Conservation (phyloP, 2,888 invertebrate species). For the Apeira syringaria region DNA sequence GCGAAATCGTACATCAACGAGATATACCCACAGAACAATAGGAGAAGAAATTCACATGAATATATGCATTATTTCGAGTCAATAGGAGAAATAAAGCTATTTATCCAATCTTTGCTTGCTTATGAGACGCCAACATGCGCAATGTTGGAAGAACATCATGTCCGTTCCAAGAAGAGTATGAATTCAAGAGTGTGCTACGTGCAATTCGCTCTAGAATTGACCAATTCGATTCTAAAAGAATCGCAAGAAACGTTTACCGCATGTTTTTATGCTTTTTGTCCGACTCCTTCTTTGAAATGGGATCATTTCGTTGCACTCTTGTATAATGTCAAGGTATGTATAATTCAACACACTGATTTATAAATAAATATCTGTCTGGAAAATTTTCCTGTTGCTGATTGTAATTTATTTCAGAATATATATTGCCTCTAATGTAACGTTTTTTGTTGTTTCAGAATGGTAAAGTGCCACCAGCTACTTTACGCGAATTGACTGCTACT, state of each 20-base stretch:
- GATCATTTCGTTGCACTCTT: conserved; percentile 93
- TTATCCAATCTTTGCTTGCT: conserved; percentile 92
- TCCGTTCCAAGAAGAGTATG: conserved; percentile 64
- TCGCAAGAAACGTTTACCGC: conserved; percentile 95
- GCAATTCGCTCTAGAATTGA: conserved; percentile 84
- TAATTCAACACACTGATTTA: not conserved
- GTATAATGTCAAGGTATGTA: conserved; percentile 85
- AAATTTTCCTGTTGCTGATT: too few species aligned
- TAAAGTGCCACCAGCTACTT: conserved; percentile 49
- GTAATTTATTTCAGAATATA: too few species aligned
- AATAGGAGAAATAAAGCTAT: conserved; percentile 92
- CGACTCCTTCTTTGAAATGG: conserved; percentile 96
- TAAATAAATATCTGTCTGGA: too few species aligned
- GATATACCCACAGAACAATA: conserved; percentile 91
- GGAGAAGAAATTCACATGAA: conserved; percentile 79
- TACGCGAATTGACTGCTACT: conserved; percentile 84
- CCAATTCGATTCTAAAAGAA: conserved; percentile 91
- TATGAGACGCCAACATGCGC: conserved; percentile 81
- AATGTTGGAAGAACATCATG: conserved; percentile 52
- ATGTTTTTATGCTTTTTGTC: conserved; percentile 98
- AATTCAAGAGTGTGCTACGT: conserved; percentile 64
- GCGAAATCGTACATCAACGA: conserved; percentile 94
- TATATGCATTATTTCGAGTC: conserved; percentile 92
- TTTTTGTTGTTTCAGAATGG: conserved; percentile 51
- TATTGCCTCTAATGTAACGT: not conserved